Base-by-base conservation (phyloP, 1,140 invertebrate genomes). In the Scylla paramamosain region DNA sequence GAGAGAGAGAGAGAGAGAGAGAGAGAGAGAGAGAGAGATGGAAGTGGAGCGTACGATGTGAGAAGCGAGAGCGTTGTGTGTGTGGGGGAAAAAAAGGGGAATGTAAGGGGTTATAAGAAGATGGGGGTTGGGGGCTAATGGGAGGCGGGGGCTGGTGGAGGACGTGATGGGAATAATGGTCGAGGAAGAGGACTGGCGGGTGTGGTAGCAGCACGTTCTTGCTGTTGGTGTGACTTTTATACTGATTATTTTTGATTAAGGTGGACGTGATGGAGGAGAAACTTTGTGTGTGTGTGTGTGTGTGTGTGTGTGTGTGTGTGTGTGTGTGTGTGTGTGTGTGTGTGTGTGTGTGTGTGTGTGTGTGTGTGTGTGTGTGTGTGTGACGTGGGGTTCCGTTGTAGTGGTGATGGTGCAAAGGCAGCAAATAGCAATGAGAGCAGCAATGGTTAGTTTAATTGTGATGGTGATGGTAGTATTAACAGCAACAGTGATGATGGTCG, bases 261-360 rank as follows among this genome's bases (percentile, higher is more conserved):
- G n/a, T 39, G n/a, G 86, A 29, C 14, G 45, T 39, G 45, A 28
- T 45, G 86, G 45, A 46, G 45, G 86, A 88, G 86, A 32, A 46
- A 88, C 14, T 8, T 12, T 84, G 83, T 84, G 31, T 84, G 83
- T 84, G 83, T 84, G 83, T 84, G 83, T 84, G 83, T 84, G 83
- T 84, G 83, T 84, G 83, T 84, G 83, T 84, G 83, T 84, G 83
- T 84, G 83, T 84, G 83, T 84, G 83, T 84, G 83, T 84, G 83
- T 84, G 83, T 84, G 83, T 84, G 31, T 84, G 83, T 84, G 31
- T 84, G 83, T 84, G 83, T 84, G 83, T 84, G 83, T 84, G 83
- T 86, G 83, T 86, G 83, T 86, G 83, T 86, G 83, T 86, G 83
- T 86, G 83, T 86, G 83, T 86, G 83, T 86, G 83, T 86, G 83